These are phyloP conservation scores for Trichechus manatus DNA, from an alignment of 2,113 vertebrate genomes.

Conservation along the genomic window DNA sequence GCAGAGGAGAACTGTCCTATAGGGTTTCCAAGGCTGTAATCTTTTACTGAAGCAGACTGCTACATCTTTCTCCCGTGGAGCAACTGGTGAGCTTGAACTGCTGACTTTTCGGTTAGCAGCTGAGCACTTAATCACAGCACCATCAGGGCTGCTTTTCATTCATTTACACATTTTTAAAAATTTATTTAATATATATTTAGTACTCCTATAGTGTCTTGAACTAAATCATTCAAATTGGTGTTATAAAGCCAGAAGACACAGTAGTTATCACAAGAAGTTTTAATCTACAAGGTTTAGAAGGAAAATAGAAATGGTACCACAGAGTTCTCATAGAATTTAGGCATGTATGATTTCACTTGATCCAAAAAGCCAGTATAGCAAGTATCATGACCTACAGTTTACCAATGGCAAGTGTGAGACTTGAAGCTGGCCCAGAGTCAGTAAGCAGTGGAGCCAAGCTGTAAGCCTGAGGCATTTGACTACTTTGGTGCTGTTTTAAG, in stretches of 20 bases:
- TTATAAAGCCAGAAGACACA: background rate
- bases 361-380: background rate
- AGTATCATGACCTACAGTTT: background rate
- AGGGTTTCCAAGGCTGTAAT: background rate
- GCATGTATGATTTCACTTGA: background rate
- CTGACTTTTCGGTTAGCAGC: no score
- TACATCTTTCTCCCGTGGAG: background rate
- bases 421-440: background rate
- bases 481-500: background rate
- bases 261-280: background rate
- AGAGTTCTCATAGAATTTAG: background rate
- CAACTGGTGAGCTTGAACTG: no score
- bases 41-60: background rate
- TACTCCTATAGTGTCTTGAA: background rate
- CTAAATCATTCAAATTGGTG: background rate
- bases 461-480: background rate
- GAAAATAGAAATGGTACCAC: background rate
- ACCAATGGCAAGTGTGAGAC: background rate
- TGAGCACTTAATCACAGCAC: background rate
- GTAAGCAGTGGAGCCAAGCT: background rate
- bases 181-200: constrained; percentile 41
- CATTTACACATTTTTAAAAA: background rate
- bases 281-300: background rate
- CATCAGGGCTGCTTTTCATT: background rate
- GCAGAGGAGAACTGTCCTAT: background rate